Evolutionary conservation across 2,113 vertebrate species (phyloP).

Genomic region (Athene noctua): DNA sequence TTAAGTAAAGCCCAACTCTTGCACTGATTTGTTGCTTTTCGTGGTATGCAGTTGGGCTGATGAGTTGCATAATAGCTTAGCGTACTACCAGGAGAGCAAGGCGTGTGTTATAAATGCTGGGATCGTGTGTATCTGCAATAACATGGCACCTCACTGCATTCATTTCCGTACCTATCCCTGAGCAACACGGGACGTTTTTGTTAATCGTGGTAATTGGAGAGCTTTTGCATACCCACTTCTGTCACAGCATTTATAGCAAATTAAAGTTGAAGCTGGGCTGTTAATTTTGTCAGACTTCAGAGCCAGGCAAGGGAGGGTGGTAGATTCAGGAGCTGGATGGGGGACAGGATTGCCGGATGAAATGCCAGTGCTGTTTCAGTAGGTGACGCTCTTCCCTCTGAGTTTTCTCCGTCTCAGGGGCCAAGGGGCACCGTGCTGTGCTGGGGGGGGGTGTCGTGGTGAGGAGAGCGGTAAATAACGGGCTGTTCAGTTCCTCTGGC

Average conservation of each 20-base stretch:
- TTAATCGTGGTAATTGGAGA: accelerated
- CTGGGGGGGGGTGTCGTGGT: neutral
- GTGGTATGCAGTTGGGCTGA: neutral
- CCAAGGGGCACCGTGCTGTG: neutral
- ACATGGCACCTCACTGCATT: neutral
- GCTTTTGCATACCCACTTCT: accelerated
- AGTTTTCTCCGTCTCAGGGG: neutral
- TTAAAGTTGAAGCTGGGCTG: neutral
- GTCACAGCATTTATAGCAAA: accelerated
- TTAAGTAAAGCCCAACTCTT: neutral
- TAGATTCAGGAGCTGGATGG: neutral
- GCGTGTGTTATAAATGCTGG: neutral
- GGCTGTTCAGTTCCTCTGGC: accelerated
- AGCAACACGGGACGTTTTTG: accelerated
- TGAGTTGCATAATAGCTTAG: slow-evolving; percentile 52
- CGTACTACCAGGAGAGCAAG: neutral
- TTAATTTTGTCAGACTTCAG: neutral
- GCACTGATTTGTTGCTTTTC: neutral
- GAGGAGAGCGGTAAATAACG: accelerated
- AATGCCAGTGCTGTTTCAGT: neutral
- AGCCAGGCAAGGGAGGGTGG: neutral
- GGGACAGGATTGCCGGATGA: neutral
- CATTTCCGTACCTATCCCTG: accelerated
- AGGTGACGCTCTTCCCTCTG: slow-evolving; percentile 21
- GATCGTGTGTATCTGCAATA: neutral